These are phyloP conservation scores for Popillia japonica DNA, from an alignment of 1,140 invertebrate species.

Conservation along the genomic window DNA sequence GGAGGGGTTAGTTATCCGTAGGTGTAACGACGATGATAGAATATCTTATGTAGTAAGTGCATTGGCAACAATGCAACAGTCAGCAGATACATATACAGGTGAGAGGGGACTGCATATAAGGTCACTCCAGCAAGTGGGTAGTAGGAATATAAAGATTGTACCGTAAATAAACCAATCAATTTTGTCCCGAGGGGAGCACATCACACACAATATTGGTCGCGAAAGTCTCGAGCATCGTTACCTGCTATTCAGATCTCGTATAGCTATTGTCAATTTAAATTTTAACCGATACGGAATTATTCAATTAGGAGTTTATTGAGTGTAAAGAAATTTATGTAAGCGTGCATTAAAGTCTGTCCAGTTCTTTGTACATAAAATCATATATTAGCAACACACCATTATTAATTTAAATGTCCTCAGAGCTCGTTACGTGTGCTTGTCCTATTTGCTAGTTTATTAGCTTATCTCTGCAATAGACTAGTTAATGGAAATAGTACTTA, in stretches of 20 bases:
- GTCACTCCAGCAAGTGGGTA: conserved; percentile 30
- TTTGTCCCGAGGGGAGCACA: conserved; percentile 3
- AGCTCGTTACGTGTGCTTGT: not conserved
- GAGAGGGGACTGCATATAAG: conserved; percentile 28
- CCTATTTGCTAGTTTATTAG: not conserved
- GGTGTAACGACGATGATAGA: conserved; percentile 32
- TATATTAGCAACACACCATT: not conserved
- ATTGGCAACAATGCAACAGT: conserved; percentile 32
- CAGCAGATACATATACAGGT: not conserved
- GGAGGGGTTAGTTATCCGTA: conserved; percentile 37
- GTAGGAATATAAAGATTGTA: conserved; percentile 13
- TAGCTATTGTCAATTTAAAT: conserved; percentile 21
- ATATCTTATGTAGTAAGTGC: conserved; percentile 34
- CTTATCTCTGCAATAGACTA: not conserved
- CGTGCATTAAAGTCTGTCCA: not conserved
- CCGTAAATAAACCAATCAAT: conserved; percentile 30
- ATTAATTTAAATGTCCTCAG: not conserved
- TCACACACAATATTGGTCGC: conserved; percentile 17
- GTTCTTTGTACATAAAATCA: not conserved
- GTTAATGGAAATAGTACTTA: too few relatives aligned
- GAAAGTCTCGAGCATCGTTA: conserved; percentile 19
- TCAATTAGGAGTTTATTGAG: conserved; percentile 28
- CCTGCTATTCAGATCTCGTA: not conserved
- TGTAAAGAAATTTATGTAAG: conserved; percentile 12
- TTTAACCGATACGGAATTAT: conserved; percentile 32